phyloP scores from a whole-genome alignment of 2,888 invertebrate genomes.

The Nomada fabriciana region DNA sequence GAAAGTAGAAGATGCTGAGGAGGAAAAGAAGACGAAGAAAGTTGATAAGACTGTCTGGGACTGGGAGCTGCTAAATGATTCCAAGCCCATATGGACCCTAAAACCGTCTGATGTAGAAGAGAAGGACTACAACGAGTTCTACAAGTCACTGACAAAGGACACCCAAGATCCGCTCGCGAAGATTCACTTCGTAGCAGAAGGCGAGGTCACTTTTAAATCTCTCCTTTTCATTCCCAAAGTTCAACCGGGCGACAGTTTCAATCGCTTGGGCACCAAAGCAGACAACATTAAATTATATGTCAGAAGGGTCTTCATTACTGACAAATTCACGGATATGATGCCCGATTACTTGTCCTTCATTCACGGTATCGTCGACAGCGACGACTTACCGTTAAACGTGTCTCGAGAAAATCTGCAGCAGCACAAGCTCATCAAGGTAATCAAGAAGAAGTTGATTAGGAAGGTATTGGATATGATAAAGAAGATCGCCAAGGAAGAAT shows the following conservation, averaged over 20 bases:
- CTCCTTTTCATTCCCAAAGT: constrained; percentile 96
- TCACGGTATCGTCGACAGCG: constrained; percentile 98
- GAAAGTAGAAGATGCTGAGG: constrained; percentile 88
- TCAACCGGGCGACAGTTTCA: constrained; percentile 97
- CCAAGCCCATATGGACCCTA: constrained; percentile 99
- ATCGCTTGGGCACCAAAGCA: constrained; percentile 96
- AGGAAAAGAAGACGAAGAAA: constrained; percentile 93
- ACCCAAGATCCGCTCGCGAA: constrained; percentile 92
- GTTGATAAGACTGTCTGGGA: constrained; percentile 99
- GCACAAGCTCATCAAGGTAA: constrained; percentile 99
- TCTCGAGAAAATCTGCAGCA: constrained; percentile 99
- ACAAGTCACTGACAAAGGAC: constrained; percentile 97
- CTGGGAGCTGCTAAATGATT: constrained; percentile 98
- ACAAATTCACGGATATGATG: constrained; percentile 99
- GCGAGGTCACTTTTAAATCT: constrained; percentile 99
- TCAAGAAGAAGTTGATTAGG: constrained; percentile 99
- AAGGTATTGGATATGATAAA: constrained; percentile 99
- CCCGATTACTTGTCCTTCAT: constrained; percentile 98
- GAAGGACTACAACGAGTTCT: constrained; percentile 97
- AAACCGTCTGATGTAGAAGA: constrained; percentile 94
- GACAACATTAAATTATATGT: constrained; percentile 99
- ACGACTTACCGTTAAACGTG: constrained; percentile 99
- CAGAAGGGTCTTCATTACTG: constrained; percentile 99
- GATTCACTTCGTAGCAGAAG: constrained; percentile 99
- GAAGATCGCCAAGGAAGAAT: constrained; percentile 95